Base-by-base conservation (phyloP, 2,888 invertebrate species). In the Minunthozetes semirufus region DNA sequence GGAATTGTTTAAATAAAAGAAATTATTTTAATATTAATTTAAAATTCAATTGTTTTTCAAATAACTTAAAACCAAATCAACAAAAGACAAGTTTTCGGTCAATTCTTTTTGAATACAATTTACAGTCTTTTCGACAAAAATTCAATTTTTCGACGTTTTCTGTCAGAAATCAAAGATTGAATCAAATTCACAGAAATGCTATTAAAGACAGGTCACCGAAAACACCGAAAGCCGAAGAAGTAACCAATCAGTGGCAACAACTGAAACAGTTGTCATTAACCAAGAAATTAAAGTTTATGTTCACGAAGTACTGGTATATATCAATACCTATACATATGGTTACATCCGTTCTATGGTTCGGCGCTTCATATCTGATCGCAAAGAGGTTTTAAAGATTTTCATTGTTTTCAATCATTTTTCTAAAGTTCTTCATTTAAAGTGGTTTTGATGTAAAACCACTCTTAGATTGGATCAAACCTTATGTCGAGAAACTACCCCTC, bases 281-380 rank as follows among this genome's bases (percentile, higher is more conserved):
- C 81, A 88, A 91, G 80, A 88, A 88, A 81, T 94, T 97, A 83
- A 95, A 94, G 83, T 86, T 89, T 81, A 92, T 96, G 89, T 93
- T 93, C 82, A 91, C 90, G 82, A 91, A 95, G 82, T 97, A 98
- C 84, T 98, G 98, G 93, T 95, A 98, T 84, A 91, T 98, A 74
- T 85, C 96, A 75, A 86, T 98, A 75, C 97, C 94, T 5, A 97
- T 99, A 2, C 98, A 99, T 84, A 81, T 91, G 71, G 87, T 88
- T 22, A 95, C 95, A 13, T 98, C 96, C 1, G 85, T 88, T 46
- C 86, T 90, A 75, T 99, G 97, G 97, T 89, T 91, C 83, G 91
- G 90, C 19, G 85, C 89, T 25, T 94, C 95, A 84, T 98, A 94
- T 84, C 89, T 91, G 81, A 84, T 89, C 80, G 91, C 93, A 13